phyloP scores from a whole-genome alignment of 2,113 vertebrate genomes.

The Haemorhous mexicanus region DNA sequence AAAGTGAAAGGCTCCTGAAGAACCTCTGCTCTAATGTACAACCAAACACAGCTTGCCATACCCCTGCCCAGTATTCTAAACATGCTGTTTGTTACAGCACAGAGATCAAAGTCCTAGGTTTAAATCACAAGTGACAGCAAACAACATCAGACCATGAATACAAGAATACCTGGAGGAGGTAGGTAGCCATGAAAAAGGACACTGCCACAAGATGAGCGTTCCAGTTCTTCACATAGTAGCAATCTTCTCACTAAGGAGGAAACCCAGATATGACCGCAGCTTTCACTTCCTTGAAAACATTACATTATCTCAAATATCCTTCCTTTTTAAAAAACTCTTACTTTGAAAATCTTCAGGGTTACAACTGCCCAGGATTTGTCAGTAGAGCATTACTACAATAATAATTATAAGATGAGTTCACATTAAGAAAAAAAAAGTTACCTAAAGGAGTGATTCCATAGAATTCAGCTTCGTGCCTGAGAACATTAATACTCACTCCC shows the following conservation, averaged over 20 bases:
- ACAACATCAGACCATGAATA: not conserved
- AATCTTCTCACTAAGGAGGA: conserved; percentile 83
- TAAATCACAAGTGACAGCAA: not conserved
- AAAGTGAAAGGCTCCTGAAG: not conserved
- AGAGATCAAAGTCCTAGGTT: not conserved
- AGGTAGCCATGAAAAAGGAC: conserved; percentile 98
- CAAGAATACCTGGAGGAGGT: conserved; percentile 87
- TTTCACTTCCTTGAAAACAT: not conserved
- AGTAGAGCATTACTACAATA: not conserved
- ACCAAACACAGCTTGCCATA: not conserved
- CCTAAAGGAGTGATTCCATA: conserved; percentile 98
- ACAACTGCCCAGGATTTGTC: not conserved
- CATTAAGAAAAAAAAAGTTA: conserved; percentile 42
- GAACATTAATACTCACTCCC: conserved; percentile 93
- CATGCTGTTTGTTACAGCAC: not conserved
- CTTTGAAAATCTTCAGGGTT: not conserved
- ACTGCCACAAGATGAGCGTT: conserved; percentile 95
- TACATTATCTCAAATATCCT: not conserved
- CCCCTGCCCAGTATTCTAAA: not conserved
- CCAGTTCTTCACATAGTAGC: conserved; percentile 93
- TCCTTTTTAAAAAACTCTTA: not conserved
- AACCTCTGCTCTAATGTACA: not conserved
- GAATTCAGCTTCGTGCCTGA: conserved; percentile 97
- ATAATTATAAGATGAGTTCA: not conserved
- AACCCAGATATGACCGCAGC: not conserved